Conservation (phyloP, 2,888 invertebrate species). For the Eumacrocentrus americanus region DNA sequence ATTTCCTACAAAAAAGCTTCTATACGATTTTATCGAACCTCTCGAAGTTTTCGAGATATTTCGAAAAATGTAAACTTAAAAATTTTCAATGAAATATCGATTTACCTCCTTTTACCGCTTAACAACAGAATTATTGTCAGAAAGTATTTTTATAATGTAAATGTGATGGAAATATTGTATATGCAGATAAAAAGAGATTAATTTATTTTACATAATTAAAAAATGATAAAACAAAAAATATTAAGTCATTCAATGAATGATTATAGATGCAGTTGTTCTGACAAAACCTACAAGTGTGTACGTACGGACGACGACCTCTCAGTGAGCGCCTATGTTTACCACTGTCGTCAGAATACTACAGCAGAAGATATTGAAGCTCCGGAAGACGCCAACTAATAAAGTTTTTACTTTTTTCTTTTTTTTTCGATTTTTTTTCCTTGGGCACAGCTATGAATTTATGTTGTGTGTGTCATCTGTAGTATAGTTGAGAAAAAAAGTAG, state of each 20-base stretch:
- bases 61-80: too few relatives aligned
- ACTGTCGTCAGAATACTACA: conserved; percentile 61
- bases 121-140: too few relatives aligned
- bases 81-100: too few relatives aligned
- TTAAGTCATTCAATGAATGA: conserved; percentile 12
- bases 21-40: too few relatives aligned
- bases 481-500: neutral
- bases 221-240: neutral
- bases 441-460: neutral
- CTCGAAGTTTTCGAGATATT: too few relatives aligned
- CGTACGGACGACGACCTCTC: conserved; percentile 66
- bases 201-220: neutral
- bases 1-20: too few relatives aligned
- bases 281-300: conserved; percentile 60
- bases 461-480: too few relatives aligned
- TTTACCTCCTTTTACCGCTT: too few relatives aligned
- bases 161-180: too few relatives aligned
- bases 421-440: neutral
- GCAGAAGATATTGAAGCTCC: conserved; percentile 47
- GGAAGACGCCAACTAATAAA: conserved; percentile 15
- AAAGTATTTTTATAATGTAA: too few relatives aligned
- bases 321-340: conserved; percentile 67
- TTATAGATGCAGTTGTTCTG: conserved; percentile 65
- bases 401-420: too few relatives aligned
- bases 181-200: neutral